phyloP scores from a whole-genome alignment of 2,113 vertebrate species.

The Desmodus rotundus region DNA sequence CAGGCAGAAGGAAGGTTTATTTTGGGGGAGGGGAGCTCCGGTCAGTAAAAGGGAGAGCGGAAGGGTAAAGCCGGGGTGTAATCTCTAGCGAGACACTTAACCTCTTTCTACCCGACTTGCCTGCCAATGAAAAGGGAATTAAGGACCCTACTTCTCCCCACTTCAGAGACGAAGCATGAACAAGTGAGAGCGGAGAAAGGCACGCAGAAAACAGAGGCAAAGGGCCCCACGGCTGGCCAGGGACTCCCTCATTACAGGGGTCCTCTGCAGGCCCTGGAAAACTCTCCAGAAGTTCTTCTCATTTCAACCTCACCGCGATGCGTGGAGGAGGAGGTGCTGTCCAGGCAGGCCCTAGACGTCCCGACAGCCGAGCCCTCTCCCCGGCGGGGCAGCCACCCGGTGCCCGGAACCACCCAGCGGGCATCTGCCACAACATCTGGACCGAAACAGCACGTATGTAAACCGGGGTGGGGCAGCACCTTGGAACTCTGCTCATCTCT shows the following conservation, averaged over 20 bases:
- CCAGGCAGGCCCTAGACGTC: not conserved
- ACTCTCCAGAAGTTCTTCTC: not conserved
- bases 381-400: rapidly evolving
- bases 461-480: not conserved
- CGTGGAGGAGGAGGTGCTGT: not conserved
- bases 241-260: not conserved
- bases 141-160: not conserved
- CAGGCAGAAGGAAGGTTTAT: not conserved
- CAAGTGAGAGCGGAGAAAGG: not conserved
- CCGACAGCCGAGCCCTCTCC: not conserved
- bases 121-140: not conserved
- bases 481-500: not conserved
- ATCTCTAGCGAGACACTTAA: not conserved
- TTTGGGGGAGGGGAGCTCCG: not conserved
- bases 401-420: rapidly evolving
- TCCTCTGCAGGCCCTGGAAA: not conserved
- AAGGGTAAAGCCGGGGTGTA: not conserved
- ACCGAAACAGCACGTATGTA: not conserved
- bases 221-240: not conserved
- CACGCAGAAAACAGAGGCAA: not conserved
- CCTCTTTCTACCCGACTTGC: not conserved
- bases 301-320: not conserved
- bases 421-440: not conserved
- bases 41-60: not conserved
- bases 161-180: not conserved